These are phyloP conservation scores for Eugnorisma glareosa DNA, from an alignment of 2,888 invertebrate species.

Conservation along the genomic window DNA sequence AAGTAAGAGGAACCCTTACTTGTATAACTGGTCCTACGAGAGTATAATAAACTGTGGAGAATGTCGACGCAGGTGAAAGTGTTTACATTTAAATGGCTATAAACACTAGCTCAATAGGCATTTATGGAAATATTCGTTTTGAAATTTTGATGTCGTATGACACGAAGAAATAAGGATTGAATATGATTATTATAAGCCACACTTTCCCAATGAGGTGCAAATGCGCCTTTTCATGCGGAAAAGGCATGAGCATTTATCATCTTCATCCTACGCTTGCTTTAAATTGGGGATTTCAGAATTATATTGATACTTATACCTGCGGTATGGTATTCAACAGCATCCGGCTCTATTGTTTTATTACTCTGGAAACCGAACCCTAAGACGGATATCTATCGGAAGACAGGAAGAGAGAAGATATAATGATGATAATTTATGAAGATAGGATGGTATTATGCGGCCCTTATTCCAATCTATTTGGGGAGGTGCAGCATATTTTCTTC, in stretches of 20 bases:
- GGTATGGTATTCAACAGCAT: no score
- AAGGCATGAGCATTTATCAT: neutral
- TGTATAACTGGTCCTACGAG: conserved; percentile 63
- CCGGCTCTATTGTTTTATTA: neutral
- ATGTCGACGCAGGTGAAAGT: conserved; percentile 60
- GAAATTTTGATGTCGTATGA: neutral
- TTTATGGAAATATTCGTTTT: conserved; percentile 29
- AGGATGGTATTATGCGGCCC: neutral
- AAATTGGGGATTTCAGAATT: neutral
- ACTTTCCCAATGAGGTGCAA: neutral
- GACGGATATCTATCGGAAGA: neutral
- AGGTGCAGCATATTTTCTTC: neutral
- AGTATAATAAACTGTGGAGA: conserved; percentile 35
- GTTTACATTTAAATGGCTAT: conserved; percentile 2
- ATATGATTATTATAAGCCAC: neutral
- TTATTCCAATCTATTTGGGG: neutral
- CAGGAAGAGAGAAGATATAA: neutral
- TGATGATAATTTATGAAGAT: neutral
- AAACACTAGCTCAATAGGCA: conserved; percentile 23
- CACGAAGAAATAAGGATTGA: neutral
- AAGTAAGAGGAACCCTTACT: conserved; percentile 51
- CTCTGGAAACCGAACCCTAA: neutral
- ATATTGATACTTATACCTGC: neutral
- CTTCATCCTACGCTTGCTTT: neutral
- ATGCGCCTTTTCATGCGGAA: neutral